phyloP scores from a whole-genome alignment of 2,113 vertebrate genomes.

The Xiphophorus hellerii region DNA sequence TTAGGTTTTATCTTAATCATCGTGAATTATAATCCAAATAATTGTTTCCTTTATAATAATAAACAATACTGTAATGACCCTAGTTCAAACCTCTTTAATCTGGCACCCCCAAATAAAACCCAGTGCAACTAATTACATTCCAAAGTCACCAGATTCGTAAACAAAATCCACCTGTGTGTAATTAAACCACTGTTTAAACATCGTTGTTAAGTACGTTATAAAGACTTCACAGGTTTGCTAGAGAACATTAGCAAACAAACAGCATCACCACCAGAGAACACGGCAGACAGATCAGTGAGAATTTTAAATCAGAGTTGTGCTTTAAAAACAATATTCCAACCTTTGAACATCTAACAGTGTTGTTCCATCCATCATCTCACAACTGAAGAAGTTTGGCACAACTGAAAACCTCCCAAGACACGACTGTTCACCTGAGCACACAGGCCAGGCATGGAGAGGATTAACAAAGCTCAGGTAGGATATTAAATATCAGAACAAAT shows the following conservation, averaged over 20 bases:
- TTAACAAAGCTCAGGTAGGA: not conserved
- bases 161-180: not conserved
- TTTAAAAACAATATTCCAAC: not conserved
- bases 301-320: not conserved
- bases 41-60: not conserved
- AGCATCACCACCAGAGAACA: not conserved
- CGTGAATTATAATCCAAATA: no score
- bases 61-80: not conserved
- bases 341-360: not conserved
- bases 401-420: not conserved
- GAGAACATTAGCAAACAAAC: not conserved
- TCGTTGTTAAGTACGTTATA: not conserved
- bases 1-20: no score
- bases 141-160: not conserved
- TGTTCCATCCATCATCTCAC: not conserved
- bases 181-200: not conserved
- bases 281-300: not conserved
- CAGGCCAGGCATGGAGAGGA: not conserved
- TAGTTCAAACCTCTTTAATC: not conserved
- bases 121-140: not conserved
- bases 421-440: not conserved
- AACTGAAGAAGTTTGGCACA: not conserved
- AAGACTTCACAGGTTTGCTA: not conserved
- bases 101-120: not conserved
- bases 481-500: not conserved